These are phyloP conservation scores for Diplosoma virens DNA, from an alignment of 23 tunicate genomes.

Conservation along the genomic window DNA sequence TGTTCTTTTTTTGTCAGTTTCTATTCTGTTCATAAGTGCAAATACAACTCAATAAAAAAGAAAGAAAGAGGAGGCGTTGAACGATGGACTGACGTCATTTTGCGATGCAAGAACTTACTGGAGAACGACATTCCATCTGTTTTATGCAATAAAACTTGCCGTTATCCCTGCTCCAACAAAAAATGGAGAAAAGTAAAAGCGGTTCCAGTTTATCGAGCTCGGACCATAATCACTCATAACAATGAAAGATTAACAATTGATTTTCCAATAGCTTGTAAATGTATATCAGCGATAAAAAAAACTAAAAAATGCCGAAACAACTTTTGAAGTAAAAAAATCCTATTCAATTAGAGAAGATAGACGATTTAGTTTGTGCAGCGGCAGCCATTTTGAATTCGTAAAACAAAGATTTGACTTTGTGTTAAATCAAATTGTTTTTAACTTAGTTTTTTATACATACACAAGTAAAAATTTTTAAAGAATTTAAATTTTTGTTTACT, in stretches of 20 bases:
- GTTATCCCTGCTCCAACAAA: not conserved
- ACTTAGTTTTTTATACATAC: too few relatives aligned
- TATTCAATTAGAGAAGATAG: too few relatives aligned
- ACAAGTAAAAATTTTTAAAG: too few relatives aligned
- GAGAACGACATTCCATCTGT: constrained; percentile 8
- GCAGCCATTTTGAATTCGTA: not conserved
- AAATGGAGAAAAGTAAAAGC: not conserved
- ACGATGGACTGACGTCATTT: not conserved
- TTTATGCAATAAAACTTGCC: not conserved
- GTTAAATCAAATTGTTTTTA: too few relatives aligned
- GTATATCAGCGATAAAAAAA: not conserved
- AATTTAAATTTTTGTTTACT: too few relatives aligned
- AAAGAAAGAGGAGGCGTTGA: not conserved
- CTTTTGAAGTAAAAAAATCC: too few relatives aligned
- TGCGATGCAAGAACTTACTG: not conserved
- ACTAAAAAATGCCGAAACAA: too few relatives aligned
- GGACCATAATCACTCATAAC: not conserved
- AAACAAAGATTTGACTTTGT: too few relatives aligned
- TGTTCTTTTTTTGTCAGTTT: not conserved
- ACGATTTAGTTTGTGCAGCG: not conserved
- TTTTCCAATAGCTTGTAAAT: constrained; percentile 8
- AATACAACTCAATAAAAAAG: not conserved
- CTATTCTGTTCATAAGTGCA: not conserved
- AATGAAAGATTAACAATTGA: not conserved
- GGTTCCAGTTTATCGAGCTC: not conserved